A percentile compares a stretch with the other conserved stretches of the same genome.
Evolutionary conservation across 2,888 invertebrate genomes (phyloP).

Genomic region (Acronicta leporina): DNA sequence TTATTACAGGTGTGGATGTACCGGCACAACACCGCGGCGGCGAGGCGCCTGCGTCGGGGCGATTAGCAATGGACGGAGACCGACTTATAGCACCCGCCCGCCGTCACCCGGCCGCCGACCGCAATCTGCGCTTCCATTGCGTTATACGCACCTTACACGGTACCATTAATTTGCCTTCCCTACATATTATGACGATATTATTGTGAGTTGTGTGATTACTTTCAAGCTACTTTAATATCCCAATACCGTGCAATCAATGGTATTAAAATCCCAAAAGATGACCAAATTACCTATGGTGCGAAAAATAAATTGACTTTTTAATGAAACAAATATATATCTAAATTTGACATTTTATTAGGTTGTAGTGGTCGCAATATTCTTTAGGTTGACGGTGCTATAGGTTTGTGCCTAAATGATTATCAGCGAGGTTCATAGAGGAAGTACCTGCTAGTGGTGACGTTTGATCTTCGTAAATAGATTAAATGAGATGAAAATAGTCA

Average conservation of each 20-base stretch:
- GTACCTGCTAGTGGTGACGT: conserved; percentile 38
- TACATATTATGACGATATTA: conserved; percentile 65
- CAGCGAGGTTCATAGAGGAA: conserved; percentile 48
- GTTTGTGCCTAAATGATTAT: conserved; percentile 65
- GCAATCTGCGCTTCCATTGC: conserved; percentile 46
- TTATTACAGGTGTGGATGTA: conserved; percentile 83
- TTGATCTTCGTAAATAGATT: conserved; percentile 34
- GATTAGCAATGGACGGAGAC: conserved; percentile 91
- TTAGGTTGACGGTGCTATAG: conserved; percentile 72
- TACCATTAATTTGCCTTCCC: conserved; percentile 61
- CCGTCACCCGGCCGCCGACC: conserved; percentile 25
- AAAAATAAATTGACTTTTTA: conserved; percentile 30
- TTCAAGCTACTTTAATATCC: conserved; percentile 3
- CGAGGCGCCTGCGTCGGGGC: conserved; percentile 88
- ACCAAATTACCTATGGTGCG: conserved; percentile 32
- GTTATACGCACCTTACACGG: conserved; percentile 51
- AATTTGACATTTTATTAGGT: conserved; percentile 26
- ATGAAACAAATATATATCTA: conserved; percentile 18
- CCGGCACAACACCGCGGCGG: conserved; percentile 84
- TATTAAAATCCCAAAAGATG: conserved; percentile 14
- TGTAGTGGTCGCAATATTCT: conserved; percentile 49
- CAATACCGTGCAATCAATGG: conserved; percentile 13
- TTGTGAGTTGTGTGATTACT: conserved; percentile 45
- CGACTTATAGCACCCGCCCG: conserved; percentile 82
- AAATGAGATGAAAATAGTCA: conserved; percentile 27